phyloP scores from a whole-genome alignment of 2,888 invertebrate species.

The Andrena bicolor region DNA sequence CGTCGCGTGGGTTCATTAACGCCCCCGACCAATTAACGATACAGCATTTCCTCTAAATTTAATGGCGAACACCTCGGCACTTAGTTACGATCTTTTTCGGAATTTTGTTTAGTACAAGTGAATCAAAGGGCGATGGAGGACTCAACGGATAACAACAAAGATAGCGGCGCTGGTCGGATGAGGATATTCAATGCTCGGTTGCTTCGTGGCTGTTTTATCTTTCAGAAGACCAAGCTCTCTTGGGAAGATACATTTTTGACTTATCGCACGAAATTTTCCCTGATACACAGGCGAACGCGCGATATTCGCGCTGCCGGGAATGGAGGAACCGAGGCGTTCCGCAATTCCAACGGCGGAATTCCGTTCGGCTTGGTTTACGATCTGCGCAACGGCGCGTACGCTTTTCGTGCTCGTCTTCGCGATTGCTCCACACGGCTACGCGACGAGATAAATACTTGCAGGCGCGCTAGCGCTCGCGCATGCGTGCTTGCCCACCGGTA shows the following conservation, averaged over 20 bases:
- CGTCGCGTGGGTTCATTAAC: slow-evolving; percentile 10
- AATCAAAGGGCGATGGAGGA: neutral
- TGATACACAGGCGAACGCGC: neutral
- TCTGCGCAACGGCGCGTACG: slow-evolving; percentile 55
- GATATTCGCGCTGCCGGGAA: slow-evolving; percentile 15
- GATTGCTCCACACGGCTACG: slow-evolving; percentile 47
- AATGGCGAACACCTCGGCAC: neutral
- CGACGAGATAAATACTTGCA: slow-evolving; percentile 47
- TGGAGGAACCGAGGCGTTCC: slow-evolving; percentile 41
- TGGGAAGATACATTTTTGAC: too few relatives aligned
- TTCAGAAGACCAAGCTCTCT: too few relatives aligned
- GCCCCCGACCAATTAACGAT: neutral
- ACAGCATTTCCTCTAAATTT: neutral
- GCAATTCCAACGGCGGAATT: slow-evolving; percentile 64
- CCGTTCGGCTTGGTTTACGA: slow-evolving; percentile 67
- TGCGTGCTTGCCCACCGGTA: slow-evolving; percentile 30
- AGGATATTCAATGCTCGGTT: neutral
- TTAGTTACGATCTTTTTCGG: neutral
- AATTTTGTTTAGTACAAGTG: neutral
- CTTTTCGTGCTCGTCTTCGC: slow-evolving; percentile 53
- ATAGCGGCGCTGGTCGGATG: neutral
- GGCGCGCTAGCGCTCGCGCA: slow-evolving; percentile 35
- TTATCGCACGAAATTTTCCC: neutral
- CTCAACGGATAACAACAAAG: neutral
- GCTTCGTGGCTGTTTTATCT: neutral